Percentiles rank a stretch among this genome's conserved stretches.
Evolutionary conservation across 2,797 vertebrate genomes (phyloP).

Genomic region (Pseudomugil gertrudae): DNA sequence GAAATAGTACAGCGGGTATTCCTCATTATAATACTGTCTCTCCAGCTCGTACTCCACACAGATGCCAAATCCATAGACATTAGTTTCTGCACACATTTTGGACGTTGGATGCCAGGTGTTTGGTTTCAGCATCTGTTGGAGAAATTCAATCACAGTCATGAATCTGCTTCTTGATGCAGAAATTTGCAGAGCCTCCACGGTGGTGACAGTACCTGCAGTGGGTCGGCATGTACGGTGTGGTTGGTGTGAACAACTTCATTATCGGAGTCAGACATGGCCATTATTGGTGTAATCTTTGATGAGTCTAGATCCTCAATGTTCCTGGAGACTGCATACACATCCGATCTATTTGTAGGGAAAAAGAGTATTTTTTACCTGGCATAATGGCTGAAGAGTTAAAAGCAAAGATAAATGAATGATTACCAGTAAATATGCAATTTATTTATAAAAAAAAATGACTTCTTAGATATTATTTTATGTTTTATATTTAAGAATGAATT

Average conservation of each 20-base stretch:
- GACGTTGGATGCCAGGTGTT: slow-evolving; percentile 55
- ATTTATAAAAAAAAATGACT: not conserved
- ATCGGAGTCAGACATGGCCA: slow-evolving; percentile 39
- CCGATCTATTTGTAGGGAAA: slow-evolving; percentile 66
- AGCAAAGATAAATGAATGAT: not conserved
- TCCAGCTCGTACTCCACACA: slow-evolving; percentile 76
- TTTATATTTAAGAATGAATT: not conserved
- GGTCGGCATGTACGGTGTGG: slow-evolving; percentile 10
- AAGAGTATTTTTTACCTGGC: not conserved
- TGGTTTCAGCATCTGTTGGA: slow-evolving; percentile 34
- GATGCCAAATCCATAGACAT: slow-evolving; percentile 69
- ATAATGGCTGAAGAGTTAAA: not conserved
- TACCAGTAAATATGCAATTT: not conserved
- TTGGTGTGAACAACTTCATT: not conserved
- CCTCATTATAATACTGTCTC: slow-evolving; percentile 69
- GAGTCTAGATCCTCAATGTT: slow-evolving; percentile 72
- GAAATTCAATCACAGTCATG: not conserved
- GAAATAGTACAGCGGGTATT: slow-evolving; percentile 82
- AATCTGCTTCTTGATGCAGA: not conserved
- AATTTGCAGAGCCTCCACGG: not conserved
- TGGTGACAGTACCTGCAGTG: slow-evolving; percentile 51
- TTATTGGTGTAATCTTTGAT: slow-evolving; percentile 75
- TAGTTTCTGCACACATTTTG: slow-evolving; percentile 67
- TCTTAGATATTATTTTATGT: too few relatives aligned
- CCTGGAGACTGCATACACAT: slow-evolving; percentile 79